A percentile compares a stretch with the other conserved stretches of the same genome.
Evolutionary conservation across 2,888 invertebrate genomes (phyloP).

Genomic region (Andrena fulva): DNA sequence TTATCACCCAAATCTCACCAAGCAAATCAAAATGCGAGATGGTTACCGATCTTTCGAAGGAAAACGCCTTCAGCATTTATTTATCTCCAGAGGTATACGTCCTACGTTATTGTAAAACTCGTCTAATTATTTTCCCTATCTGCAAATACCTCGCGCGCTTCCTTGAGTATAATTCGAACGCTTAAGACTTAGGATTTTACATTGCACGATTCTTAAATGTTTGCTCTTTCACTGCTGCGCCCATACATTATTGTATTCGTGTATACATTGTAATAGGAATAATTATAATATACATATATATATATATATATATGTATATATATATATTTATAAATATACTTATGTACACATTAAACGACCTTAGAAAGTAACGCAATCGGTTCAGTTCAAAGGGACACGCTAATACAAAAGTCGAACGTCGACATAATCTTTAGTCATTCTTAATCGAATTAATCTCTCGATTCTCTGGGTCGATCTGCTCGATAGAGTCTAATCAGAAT

Average conservation of each 20-base stretch:
- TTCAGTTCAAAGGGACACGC: conserved; percentile 57
- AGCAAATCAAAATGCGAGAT: conserved; percentile 39
- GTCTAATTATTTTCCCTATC: conserved; percentile 12
- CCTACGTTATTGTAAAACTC: conserved; percentile 18
- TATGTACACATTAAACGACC: conserved; percentile 67
- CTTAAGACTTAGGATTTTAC: conserved; percentile 64
- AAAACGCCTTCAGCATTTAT: conserved; percentile 18
- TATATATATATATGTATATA: conserved; percentile 57
- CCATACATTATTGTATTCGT: conserved; percentile 60
- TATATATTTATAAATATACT: conserved; percentile 62
- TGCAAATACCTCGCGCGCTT: conserved; percentile 35
- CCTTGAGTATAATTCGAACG: conserved; percentile 50
- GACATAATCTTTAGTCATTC: conserved; percentile 12
- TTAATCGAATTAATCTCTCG: not conserved
- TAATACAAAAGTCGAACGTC: conserved; percentile 19
- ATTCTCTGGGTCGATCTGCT: conserved; percentile 9
- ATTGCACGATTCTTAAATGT: conserved; percentile 66
- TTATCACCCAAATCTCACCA: conserved; percentile 50
- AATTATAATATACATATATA: conserved; percentile 58
- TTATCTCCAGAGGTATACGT: conserved; percentile 9
- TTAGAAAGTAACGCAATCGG: conserved; percentile 60
- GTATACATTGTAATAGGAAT: conserved; percentile 72
- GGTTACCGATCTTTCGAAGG: conserved; percentile 26
- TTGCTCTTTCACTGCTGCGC: conserved; percentile 55
- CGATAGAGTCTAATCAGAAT: conserved; percentile 19